Evolutionary conservation across 2,797 vertebrate species (phyloP).

Genomic region (Avahi laniger): DNA sequence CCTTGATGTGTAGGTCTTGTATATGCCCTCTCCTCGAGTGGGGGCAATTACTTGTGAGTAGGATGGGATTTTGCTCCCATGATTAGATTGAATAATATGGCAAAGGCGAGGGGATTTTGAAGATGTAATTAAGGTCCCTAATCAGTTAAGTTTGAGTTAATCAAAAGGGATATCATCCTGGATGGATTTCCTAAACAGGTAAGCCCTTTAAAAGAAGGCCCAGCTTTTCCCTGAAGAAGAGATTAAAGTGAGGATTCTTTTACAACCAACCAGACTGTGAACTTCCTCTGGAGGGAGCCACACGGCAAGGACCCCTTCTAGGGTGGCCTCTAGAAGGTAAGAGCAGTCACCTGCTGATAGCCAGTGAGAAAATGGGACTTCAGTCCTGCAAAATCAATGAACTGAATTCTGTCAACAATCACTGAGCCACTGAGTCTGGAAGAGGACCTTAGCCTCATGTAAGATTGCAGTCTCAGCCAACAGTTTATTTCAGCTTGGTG

Average conservation of each 20-base stretch:
- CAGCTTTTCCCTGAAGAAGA: not conserved
- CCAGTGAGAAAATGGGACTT: not conserved
- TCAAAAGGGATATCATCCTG: not conserved
- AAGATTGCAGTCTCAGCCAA: not conserved
- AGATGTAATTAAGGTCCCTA: not conserved
- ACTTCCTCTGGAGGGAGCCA: not conserved
- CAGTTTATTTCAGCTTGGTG: not conserved
- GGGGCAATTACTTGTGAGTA: not conserved
- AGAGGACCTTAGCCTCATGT: not conserved
- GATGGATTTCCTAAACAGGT: not conserved
- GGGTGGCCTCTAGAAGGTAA: not conserved
- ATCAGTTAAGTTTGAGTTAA: not conserved
- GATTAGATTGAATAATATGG: not conserved
- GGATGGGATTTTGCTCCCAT: not conserved
- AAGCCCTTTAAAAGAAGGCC: not conserved
- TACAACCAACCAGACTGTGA: not conserved
- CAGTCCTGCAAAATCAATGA: not conserved
- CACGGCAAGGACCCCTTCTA: not conserved
- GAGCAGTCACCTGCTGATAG: not conserved
- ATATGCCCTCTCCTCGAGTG: not conserved
- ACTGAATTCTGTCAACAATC: not conserved
- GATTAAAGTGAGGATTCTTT: not conserved
- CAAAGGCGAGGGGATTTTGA: not conserved
- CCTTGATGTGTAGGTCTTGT: not conserved
- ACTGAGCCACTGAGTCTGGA: not conserved